Evolutionary conservation across 53 echinoderm and acorn worm genomes (phyloP).

Genomic region (Echinometra lucunter): DNA sequence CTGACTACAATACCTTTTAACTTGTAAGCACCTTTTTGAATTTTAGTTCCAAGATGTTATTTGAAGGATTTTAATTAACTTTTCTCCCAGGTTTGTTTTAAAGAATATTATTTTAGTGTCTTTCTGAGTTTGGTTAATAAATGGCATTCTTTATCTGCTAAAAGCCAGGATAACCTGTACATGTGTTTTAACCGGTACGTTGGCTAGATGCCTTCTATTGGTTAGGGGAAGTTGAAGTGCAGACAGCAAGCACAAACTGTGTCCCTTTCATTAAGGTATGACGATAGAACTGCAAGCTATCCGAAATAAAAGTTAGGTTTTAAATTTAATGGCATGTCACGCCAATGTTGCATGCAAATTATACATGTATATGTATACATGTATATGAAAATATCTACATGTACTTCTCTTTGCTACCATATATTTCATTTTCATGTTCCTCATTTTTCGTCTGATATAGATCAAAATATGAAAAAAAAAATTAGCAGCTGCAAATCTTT

Average conservation of each 20-base stretch:
- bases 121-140: background rate
- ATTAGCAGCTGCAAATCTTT: slow-evolving; percentile 28
- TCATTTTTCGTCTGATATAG: background rate
- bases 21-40: background rate
- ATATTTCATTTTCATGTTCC: background rate
- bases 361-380: too few relatives aligned
- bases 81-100: too few relatives aligned
- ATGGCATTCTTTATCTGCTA: background rate
- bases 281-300: background rate
- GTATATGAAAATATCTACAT: too few relatives aligned
- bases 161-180: background rate
- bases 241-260: background rate
- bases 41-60: too few relatives aligned
- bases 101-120: too few relatives aligned
- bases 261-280: background rate
- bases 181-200: too few relatives aligned
- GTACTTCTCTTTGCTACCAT: background rate
- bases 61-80: background rate
- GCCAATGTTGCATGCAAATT: background rate
- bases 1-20: background rate
- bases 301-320: background rate
- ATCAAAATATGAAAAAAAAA: background rate
- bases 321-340: background rate
- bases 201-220: background rate
- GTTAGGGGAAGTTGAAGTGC: background rate